Percentiles rank a stretch among this genome's conserved stretches.
These are phyloP conservation scores for Drosophila sp. DNA, from an alignment of 1,140 invertebrate species.

Conservation along the genomic window DNA sequence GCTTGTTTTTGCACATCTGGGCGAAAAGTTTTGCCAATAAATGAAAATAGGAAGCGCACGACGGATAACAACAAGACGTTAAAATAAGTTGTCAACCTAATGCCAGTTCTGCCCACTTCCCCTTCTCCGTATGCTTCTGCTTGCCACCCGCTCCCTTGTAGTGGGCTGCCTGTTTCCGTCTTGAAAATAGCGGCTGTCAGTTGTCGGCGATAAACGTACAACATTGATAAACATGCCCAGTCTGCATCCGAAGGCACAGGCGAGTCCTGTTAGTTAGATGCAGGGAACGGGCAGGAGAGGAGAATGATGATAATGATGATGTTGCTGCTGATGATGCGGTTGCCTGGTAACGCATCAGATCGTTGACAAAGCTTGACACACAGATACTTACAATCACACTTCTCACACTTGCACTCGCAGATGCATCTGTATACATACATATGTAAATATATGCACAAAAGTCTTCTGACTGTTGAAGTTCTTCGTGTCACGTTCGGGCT, in stretches of 20 bases:
- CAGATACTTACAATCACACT: not conserved
- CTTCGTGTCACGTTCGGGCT: slow-evolving; percentile 3
- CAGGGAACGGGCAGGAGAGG: not conserved
- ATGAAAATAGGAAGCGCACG: slow-evolving; percentile 75
- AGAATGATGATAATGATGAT: not conserved
- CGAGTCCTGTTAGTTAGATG: not conserved
- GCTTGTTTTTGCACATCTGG: slow-evolving; percentile 63
- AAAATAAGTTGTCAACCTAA: slow-evolving; percentile 80
- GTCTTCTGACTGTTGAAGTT: no score
- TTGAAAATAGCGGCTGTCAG: slow-evolving; percentile 37
- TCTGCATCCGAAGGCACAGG: slow-evolving; percentile 11
- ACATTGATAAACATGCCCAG: slow-evolving; percentile 75
- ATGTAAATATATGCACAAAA: slow-evolving; percentile 26
- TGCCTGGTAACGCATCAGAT: slow-evolving; percentile 39
- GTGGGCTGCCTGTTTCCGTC: slow-evolving; percentile 49
- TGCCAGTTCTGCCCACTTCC: slow-evolving; percentile 17
- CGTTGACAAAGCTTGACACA: slow-evolving; percentile 34
- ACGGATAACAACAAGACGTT: slow-evolving; percentile 67
- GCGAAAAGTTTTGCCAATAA: slow-evolving; percentile 76
- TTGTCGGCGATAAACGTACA: slow-evolving; percentile 64
- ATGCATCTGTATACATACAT: not conserved
- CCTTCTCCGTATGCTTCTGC: not conserved
- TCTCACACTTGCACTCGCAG: no score
- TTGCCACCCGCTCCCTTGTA: not conserved
- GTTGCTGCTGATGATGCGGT: slow-evolving; percentile 23